These are phyloP conservation scores for Rhyzopertha dominica DNA, from an alignment of 1,140 invertebrate species.

Conservation along the genomic window DNA sequence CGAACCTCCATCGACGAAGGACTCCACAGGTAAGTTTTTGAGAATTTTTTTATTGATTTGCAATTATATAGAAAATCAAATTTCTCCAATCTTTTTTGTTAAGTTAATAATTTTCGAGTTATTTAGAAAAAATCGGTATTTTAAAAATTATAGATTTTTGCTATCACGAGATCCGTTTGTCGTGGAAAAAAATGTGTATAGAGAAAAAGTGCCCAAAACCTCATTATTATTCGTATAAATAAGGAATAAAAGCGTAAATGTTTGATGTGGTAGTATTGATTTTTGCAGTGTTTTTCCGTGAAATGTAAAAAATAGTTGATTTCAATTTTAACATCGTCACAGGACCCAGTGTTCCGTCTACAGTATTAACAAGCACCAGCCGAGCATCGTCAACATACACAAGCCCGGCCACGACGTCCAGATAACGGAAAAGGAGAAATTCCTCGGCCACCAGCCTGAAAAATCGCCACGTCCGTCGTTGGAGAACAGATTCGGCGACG, in stretches of 20 bases:
- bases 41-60: neutral
- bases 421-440: conserved; percentile 42
- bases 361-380: conserved; percentile 40
- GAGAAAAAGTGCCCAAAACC: too few relatives aligned
- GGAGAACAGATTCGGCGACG: conserved; percentile 28
- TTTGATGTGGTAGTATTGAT: too few relatives aligned
- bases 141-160: too few relatives aligned
- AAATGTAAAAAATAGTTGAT: conserved; percentile 1
- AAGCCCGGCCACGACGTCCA: conserved; percentile 39
- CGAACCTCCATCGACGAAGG: conserved; percentile 7
- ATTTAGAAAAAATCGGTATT: too few relatives aligned
- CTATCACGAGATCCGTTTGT: too few relatives aligned
- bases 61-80: too few relatives aligned
- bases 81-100: neutral
- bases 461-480: conserved; percentile 8
- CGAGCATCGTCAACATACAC: conserved; percentile 38
- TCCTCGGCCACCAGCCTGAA: conserved; percentile 32
- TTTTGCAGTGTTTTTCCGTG: neutral
- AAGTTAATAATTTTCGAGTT: too few relatives aligned
- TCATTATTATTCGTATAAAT: too few relatives aligned
- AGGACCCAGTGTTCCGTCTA: conserved; percentile 39
- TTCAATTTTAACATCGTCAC: conserved; percentile 24
- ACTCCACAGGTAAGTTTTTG: too few relatives aligned
- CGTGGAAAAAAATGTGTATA: too few relatives aligned
- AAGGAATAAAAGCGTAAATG: too few relatives aligned